A percentile compares a stretch with the other conserved stretches of the same genome.
Evolutionary conservation across 2,113 vertebrate genomes (phyloP).

Genomic region (Falco punctatus): DNA sequence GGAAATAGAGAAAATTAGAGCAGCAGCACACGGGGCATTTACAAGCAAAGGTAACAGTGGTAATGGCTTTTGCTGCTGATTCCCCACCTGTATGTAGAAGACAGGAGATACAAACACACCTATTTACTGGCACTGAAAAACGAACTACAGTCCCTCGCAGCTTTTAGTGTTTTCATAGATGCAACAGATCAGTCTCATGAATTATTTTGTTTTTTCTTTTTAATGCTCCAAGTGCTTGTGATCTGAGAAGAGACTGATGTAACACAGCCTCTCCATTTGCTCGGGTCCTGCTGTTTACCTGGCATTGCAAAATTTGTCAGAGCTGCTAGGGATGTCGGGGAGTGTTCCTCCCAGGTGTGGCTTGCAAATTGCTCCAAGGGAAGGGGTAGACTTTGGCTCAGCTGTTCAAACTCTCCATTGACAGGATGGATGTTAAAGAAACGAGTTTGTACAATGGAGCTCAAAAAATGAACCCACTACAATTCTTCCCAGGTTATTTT

Average conservation of each 20-base stretch:
- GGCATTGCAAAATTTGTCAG: not conserved
- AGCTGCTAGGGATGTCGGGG: not conserved
- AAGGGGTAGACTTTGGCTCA: not conserved
- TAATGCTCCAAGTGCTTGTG: not conserved
- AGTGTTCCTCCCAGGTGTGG: not conserved
- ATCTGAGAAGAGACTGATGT: not conserved
- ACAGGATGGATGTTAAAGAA: not conserved
- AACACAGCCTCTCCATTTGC: not conserved
- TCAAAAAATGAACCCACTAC: not conserved
- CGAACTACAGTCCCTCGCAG: not conserved
- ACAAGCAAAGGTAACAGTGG: not conserved
- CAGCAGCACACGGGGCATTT: rapidly evolving
- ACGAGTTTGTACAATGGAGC: not conserved
- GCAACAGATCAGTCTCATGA: not conserved
- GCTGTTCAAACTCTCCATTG: not conserved
- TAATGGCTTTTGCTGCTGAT: not conserved
- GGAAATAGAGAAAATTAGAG: not conserved
- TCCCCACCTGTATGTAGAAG: not conserved
- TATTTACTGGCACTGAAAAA: not conserved
- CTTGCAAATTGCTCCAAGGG: not conserved
- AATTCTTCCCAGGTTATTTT: not conserved
- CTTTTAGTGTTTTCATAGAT: not conserved
- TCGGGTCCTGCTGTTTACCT: not conserved
- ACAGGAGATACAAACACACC: not conserved
- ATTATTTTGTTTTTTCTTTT: not conserved